A percentile compares a stretch with the other conserved stretches of the same genome.
Evolutionary conservation across 1,140 invertebrate genomes (phyloP).

Genomic region (Zaprionus africanus): DNA sequence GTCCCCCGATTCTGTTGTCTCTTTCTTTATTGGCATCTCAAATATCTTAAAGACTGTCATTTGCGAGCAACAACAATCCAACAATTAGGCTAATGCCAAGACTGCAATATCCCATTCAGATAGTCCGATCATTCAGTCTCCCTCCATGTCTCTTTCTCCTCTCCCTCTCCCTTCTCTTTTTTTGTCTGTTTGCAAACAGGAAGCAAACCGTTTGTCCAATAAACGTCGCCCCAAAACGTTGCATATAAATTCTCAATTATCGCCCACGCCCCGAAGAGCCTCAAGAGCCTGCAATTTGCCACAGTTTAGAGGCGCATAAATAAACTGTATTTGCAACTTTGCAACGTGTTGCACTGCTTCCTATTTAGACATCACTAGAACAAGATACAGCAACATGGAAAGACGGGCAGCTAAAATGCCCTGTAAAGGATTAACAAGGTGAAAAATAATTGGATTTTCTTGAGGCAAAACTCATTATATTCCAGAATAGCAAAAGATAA

Average conservation of each 20-base stretch:
- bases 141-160: not conserved
- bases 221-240: constrained; percentile 73
- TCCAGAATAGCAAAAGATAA: no score
- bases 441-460: no score
- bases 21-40: not conserved
- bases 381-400: not conserved
- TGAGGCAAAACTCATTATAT: no score
- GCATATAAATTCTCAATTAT: constrained; percentile 80
- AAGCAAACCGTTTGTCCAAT: constrained; percentile 66
- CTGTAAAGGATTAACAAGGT: not conserved
- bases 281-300: constrained; percentile 58
- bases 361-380: constrained; percentile 71
- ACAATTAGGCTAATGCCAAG: constrained; percentile 49
- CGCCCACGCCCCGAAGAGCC: constrained; percentile 62
- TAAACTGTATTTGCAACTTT: constrained; percentile 39
- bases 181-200: constrained; percentile 45
- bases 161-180: not conserved
- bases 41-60: constrained; percentile 42
- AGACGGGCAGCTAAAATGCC: not conserved
- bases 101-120: constrained; percentile 7
- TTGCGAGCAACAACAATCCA: not conserved
- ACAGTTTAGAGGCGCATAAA: constrained; percentile 61
- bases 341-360: constrained; percentile 39
- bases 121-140: constrained; percentile 6
- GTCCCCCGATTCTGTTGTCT: not conserved